phyloP scores from a whole-genome alignment of 30 jellyfish, hydroid and myxozoan genomes.

The Hydra vulgaris region DNA sequence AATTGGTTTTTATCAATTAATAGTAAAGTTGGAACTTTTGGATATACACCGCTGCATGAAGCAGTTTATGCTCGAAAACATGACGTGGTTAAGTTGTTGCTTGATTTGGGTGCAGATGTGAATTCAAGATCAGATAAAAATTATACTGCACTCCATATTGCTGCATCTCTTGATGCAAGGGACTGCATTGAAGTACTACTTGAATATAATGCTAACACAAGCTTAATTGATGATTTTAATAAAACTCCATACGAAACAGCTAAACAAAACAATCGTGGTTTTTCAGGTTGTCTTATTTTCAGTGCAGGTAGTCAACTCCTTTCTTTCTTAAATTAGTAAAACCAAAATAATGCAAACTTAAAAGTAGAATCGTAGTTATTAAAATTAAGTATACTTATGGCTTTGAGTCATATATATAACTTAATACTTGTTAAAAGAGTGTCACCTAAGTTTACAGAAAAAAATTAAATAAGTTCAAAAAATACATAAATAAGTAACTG shows the following conservation, averaged over 20 bases:
- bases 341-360: background rate
- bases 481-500: too few species aligned
- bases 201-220: conserved; percentile 47
- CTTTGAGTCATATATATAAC: too few species aligned
- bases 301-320: background rate
- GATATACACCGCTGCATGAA: conserved; percentile 86
- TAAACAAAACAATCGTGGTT: background rate
- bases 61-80: conserved; percentile 62
- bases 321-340: background rate
- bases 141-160: conserved; percentile 88
- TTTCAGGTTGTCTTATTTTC: background rate
- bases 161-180: conserved; percentile 83
- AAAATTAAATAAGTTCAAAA: too few species aligned
- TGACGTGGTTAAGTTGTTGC: conserved; percentile 49
- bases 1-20: conserved; percentile 31
- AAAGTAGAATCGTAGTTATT: background rate
- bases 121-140: conserved; percentile 67
- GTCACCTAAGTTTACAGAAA: too few species aligned
- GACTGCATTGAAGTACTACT: conserved; percentile 60
- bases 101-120: conserved; percentile 71
- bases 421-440: too few species aligned
- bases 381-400: too few species aligned
- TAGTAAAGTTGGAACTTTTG: conserved; percentile 84
- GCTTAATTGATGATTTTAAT: conserved; percentile 60
- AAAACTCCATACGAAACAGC: conserved; percentile 82